Conservation (phyloP, 2,113 vertebrate species). For the Riparia riparia region DNA sequence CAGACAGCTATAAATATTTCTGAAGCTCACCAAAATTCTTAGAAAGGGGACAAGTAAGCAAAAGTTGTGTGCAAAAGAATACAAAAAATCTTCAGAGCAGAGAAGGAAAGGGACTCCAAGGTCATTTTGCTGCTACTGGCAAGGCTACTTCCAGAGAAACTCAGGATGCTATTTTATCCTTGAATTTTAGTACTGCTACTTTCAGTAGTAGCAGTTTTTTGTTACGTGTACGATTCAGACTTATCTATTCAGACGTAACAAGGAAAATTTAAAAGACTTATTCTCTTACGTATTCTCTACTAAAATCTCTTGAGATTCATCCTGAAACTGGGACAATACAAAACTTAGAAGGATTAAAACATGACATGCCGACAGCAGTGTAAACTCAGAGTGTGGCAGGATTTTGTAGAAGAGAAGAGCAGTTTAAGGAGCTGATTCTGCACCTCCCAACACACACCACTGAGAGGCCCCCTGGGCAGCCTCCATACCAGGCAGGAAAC, state of each 20-base stretch:
- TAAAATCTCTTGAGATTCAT: neutral
- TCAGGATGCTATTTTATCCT: neutral
- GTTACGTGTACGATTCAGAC: rapidly evolving
- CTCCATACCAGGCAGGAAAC: rapidly evolving
- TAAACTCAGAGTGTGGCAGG: neutral
- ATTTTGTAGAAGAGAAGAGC: neutral
- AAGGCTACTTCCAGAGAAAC: neutral
- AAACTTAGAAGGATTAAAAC: neutral
- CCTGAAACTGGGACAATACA: neutral
- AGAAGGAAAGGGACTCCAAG: neutral
- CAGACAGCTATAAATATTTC: neutral
- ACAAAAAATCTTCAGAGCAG: neutral
- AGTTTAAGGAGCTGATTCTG: neutral
- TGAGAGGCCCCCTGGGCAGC: neutral
- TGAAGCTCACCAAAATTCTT: neutral
- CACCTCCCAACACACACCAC: neutral
- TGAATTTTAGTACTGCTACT: neutral
- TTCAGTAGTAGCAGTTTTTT: neutral
- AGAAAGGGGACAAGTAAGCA: neutral
- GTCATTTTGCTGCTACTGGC: neutral
- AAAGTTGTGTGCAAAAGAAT: neutral
- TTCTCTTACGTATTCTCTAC: neutral
- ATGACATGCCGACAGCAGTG: neutral
- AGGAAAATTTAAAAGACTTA: neutral
- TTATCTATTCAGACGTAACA: neutral